These are phyloP conservation scores for Melipona quadrifasciata DNA, from an alignment of 1,140 invertebrate genomes.

Conservation along the genomic window DNA sequence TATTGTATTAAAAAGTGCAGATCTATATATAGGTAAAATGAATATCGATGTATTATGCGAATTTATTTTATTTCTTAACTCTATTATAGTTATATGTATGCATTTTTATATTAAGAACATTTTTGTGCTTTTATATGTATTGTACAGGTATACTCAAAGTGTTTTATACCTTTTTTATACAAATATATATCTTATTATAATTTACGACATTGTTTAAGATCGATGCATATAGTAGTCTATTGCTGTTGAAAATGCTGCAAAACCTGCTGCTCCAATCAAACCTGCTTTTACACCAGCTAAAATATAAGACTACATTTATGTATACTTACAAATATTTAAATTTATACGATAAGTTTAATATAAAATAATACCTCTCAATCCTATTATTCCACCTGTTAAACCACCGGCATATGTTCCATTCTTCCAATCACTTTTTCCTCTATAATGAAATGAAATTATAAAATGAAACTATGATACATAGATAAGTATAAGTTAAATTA, in stretches of 20 bases:
- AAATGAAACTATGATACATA: conserved; percentile 32
- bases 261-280: conserved; percentile 94
- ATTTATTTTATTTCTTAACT: conserved; percentile 56
- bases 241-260: conserved; percentile 96
- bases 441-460: conserved; percentile 84
- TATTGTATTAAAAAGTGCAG: conserved; percentile 6
- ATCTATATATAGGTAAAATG: conserved; percentile 20
- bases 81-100: conserved; percentile 57
- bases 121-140: conserved; percentile 53
- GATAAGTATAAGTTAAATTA: conserved; percentile 20
- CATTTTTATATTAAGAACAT: conserved; percentile 54
- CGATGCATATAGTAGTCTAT: conserved; percentile 97
- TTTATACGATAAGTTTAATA: not conserved
- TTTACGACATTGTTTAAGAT: conserved; percentile 55
- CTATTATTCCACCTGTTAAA: conserved; percentile 96
- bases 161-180: conserved; percentile 68
- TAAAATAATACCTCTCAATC: conserved; percentile 89
- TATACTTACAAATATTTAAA: conserved; percentile 3
- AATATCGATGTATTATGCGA: conserved; percentile 33
- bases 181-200: conserved; percentile 67
- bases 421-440: conserved; percentile 97
- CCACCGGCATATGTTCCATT: conserved; percentile 97
- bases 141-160: conserved; percentile 47
- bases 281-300: conserved; percentile 96
- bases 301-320: conserved; percentile 73